Evolutionary conservation across 2,797 vertebrate species (phyloP).

Genomic region (Orientallactaga sibirica): DNA sequence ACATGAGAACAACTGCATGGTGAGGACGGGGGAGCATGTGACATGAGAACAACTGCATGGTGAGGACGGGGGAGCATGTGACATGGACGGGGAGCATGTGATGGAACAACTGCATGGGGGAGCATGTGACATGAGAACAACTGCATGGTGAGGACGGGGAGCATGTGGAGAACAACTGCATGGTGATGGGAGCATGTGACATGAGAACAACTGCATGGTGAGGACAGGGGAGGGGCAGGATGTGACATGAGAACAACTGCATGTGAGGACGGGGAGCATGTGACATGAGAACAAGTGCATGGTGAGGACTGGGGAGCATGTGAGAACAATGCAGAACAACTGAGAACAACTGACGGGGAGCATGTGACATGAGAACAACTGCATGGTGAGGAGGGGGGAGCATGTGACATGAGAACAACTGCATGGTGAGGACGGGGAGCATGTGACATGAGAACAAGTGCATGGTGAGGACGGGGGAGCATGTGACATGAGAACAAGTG

Average conservation of each 20-base stretch:
- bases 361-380: neutral
- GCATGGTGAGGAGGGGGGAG: constrained; percentile 52
- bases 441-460: neutral
- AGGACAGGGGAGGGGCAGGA: neutral
- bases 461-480: constrained; percentile 51
- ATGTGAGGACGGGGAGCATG: neutral
- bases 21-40: neutral
- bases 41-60: constrained; percentile 47
- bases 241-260: neutral
- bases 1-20: constrained; percentile 47
- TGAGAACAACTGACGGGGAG: constrained; percentile 31
- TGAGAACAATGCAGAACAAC: too few relatives aligned
- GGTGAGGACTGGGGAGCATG: neutral
- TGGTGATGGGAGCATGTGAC: neutral
- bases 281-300: constrained; percentile 30
- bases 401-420: neutral
- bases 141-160: constrained; percentile 53
- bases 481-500: neutral
- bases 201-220: constrained; percentile 52
- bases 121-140: neutral
- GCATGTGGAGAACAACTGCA: neutral
- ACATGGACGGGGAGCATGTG: too few relatives aligned
- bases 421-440: constrained; percentile 54
- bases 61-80: neutral
- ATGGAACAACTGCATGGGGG: constrained; percentile 35